Base-by-base conservation (phyloP, 1,140 invertebrate genomes). In the Orius laevigatus region DNA sequence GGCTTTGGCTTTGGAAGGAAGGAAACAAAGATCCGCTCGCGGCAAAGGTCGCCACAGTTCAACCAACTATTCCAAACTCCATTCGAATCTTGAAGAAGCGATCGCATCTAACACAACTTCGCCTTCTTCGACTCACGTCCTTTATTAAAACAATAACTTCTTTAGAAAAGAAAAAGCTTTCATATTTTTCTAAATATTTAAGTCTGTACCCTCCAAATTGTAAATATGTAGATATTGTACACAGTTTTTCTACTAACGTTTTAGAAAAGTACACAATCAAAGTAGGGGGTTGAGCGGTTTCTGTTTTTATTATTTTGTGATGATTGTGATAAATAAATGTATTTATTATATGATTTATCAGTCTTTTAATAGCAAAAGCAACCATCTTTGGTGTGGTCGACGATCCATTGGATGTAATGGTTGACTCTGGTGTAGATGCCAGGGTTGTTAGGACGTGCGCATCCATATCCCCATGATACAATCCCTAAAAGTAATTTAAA, bases 391-490 rank as follows among this genome's bases (percentile, higher is more conserved):
- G 58, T 72, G 33, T 70, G 68, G 47, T 53, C 42, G 53, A 68
- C 46, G 9, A 80, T 67, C 78, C 78, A 86, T 6, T 72, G 69
- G 10, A 81, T 57, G 58, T 82, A 84, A 45, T 75, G 72, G 0
- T 68, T 70, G 0, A 84, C 66, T 55, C 75, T 72, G 0, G 81
- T 82, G 55, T 84, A 85, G 4, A 85, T 73, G 6, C 81, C 81
- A 0, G 82, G 82, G 42, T 75, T 74, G 38, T 76, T 74, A 5
- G 76, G 75, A 50, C 76, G 63, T 0, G 74, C 81, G 57, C 81
- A 84, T 0, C 81, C 80, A 31, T 76, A 66, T 0, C 85, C 86
- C 79, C 83, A 83, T 0, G 78, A 80, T 3, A 80, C 76, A 2
- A 82, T 67, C 16, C 73, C 74, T 72, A 41, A 8, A 50, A 54